A percentile compares a stretch with the other conserved stretches of the same genome.
Evolutionary conservation across 1,140 invertebrate species (phyloP).

Genomic region (Musca domestica): DNA sequence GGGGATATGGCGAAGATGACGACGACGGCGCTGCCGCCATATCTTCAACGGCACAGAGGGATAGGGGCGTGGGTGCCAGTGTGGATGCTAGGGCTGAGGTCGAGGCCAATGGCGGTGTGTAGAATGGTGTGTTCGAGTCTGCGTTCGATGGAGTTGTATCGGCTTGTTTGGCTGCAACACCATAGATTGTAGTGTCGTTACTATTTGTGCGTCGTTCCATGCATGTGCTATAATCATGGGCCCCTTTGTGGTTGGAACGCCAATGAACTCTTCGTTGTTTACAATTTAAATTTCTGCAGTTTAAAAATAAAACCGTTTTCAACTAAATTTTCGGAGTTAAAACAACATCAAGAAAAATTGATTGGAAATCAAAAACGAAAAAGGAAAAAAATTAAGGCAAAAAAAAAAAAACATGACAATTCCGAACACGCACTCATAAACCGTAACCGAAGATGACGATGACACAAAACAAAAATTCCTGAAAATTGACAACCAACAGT

Average conservation of each 20-base stretch:
- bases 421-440: too few relatives aligned
- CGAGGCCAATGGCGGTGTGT: neutral
- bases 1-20: too few relatives aligned
- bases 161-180: neutral
- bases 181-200: neutral
- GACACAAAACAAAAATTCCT: too few relatives aligned
- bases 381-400: neutral
- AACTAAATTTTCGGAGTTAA: neutral
- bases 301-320: constrained; percentile 9
- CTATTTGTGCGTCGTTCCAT: neutral
- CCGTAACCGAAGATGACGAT: too few relatives aligned
- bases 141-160: neutral
- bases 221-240: neutral
- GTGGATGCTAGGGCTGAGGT: neutral
- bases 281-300: constrained; percentile 8
- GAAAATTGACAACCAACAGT: too few relatives aligned
- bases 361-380: neutral
- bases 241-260: neutral
- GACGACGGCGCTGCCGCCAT: too few relatives aligned
- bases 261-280: constrained; percentile 14
- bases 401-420: neutral
- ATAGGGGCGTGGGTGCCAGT: neutral
- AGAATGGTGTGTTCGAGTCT: neutral
- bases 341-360: too few relatives aligned
- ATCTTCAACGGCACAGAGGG: too few relatives aligned